A percentile compares a stretch with the other conserved stretches of the same genome.
Conservation (phyloP, 2,888 invertebrate species). For the Periphyllus acericola region DNA sequence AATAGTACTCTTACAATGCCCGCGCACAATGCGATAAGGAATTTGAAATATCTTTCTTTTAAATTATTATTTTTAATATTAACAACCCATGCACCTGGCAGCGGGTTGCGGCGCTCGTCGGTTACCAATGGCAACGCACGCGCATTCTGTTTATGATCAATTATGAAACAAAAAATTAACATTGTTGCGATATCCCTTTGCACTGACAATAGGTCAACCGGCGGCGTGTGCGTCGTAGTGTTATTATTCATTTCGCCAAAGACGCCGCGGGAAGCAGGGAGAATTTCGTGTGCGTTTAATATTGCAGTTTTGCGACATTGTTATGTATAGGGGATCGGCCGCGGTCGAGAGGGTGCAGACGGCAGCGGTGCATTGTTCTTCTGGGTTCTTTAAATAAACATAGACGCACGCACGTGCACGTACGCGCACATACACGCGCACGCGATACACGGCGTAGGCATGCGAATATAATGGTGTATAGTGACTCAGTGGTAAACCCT, state of each 20-base stretch:
- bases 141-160: slow-evolving; percentile 11
- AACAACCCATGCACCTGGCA: slow-evolving; percentile 7
- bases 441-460: slow-evolving; percentile 35
- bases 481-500: slow-evolving; percentile 60
- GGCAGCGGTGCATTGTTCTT: slow-evolving; percentile 41
- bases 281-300: slow-evolving; percentile 22
- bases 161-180: slow-evolving; percentile 34
- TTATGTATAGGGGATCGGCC: neutral
- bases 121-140: slow-evolving; percentile 37
- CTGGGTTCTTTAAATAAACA: slow-evolving; percentile 57
- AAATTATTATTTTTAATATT: slow-evolving; percentile 16
- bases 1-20: neutral
- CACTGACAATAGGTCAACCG: slow-evolving; percentile 6
- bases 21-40: neutral
- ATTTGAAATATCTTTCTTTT: slow-evolving; percentile 12
- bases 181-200: neutral
- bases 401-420: neutral
- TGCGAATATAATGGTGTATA: neutral
- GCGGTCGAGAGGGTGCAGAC: slow-evolving; percentile 8
- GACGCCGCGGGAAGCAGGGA: neutral
- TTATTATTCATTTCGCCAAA: neutral
- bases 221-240: neutral
- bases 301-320: slow-evolving; percentile 16
- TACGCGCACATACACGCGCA: neutral
- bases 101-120: neutral